Base-by-base conservation (phyloP, 2,888 invertebrate genomes). In the Eupithecia exiguata region DNA sequence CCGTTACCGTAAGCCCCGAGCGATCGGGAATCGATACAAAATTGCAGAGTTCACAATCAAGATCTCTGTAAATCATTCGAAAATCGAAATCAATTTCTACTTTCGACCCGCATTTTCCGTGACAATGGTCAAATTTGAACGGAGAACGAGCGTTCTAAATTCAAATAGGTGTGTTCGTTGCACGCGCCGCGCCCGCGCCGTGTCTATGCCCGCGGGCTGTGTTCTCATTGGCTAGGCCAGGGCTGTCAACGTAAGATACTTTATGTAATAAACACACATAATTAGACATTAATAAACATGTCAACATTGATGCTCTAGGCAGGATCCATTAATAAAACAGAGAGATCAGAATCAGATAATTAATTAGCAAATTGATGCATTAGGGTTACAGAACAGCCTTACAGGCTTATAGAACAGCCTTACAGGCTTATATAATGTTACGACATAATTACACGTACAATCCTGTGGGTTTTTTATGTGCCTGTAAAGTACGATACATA, bases 51-150 rank as follows among this genome's bases (percentile, higher is more conserved):
- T 77, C 78, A 79, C 77, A 79, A 78, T 80, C 79, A 74, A 74
- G 77, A 77, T 77, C 40, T 77, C 77, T 74, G 79, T 80, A 80
- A 79, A 80, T 79, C 79, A 78, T 78, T 78, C 76, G 74, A 69
- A 77, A 77, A 78, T 72, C 71, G 70, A 77, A 79, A 79, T 81
- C 79, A 79, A 81, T 81, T 79, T 79, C 77, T 77, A 79, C 77
- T 76, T 80, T 79, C 75, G 78, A 79, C 72, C 75, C 74, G 75
- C 80, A 78, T 83, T 86, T 86, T 88, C 86, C 90, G 88, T 88
- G 91, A 90, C 90, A 89, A 87, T 86, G 84, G 86, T 89, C 86
- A 84, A 88, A 90, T 88, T 89, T 86, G 84, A 80, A 88, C 88
- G 84, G 82, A 79, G 82, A 80, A 82, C 84, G 80, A 82, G 83